Evolutionary conservation across 2,113 vertebrate species (phyloP).

Genomic region (Campylorhamphus procurvoides): DNA sequence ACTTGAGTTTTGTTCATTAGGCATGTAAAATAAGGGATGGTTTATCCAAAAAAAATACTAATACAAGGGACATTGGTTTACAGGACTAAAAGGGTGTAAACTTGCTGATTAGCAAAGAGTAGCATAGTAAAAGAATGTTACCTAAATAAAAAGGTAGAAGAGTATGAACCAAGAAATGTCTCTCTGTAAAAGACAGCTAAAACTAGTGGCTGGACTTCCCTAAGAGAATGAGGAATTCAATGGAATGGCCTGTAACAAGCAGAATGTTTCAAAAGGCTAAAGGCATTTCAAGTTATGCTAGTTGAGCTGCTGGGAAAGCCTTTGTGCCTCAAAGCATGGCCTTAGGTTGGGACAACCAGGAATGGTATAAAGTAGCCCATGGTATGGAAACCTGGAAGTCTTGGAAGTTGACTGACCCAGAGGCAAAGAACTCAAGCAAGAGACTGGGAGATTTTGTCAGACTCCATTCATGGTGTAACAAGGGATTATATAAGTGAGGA

Average conservation of each 20-base stretch:
- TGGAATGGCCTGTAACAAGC: not conserved
- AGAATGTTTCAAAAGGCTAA: not conserved
- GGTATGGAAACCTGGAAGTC: not conserved
- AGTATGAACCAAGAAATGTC: not conserved
- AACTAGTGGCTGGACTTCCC: not conserved
- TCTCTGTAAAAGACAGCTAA: not conserved
- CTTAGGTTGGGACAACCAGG: not conserved
- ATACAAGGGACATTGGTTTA: not conserved
- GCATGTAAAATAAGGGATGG: not conserved
- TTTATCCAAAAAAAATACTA: not conserved
- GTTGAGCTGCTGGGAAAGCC: not conserved
- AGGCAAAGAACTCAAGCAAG: not conserved
- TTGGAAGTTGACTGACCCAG: slow-evolving; percentile 21
- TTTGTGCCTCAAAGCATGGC: slow-evolving; percentile 9
- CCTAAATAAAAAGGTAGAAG: not conserved
- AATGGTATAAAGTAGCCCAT: not conserved
- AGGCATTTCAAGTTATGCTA: not conserved
- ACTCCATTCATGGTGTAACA: not conserved
- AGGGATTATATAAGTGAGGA: not conserved
- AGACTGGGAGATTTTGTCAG: not conserved
- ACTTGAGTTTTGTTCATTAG: not conserved
- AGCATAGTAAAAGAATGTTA: not conserved
- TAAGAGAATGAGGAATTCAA: slow-evolving; percentile 4
- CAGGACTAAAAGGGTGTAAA: not conserved
- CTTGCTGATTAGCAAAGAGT: not conserved